phyloP scores from a whole-genome alignment of 2,797 vertebrate genomes.

The Sylvilagus floridanus region DNA sequence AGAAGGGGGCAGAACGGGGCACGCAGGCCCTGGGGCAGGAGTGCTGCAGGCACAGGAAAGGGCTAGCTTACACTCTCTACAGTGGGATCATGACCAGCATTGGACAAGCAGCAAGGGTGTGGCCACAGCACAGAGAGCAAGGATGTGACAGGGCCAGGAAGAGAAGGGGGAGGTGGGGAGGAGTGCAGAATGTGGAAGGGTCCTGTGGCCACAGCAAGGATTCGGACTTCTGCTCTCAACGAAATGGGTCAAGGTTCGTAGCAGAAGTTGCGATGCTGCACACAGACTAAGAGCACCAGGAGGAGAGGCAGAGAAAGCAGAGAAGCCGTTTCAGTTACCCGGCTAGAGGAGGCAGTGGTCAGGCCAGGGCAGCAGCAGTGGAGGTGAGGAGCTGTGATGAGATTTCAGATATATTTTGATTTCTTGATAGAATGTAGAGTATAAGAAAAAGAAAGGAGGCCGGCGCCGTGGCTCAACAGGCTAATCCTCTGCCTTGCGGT shows the following conservation, averaged over 20 bases:
- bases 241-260: background rate
- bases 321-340: background rate
- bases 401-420: background rate
- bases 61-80: background rate
- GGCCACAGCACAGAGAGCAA: background rate
- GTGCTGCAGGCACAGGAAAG: background rate
- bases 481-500: too few species aligned
- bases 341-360: background rate
- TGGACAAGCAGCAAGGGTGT: background rate
- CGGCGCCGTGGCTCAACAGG: too few species aligned
- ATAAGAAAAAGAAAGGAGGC: background rate
- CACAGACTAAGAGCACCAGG: background rate
- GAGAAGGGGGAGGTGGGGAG: background rate
- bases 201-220: background rate
- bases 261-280: background rate
- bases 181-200: background rate
- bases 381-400: background rate
- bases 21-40: background rate
- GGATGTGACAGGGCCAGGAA: too few species aligned
- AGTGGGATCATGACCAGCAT: background rate
- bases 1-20: background rate
- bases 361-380: too few species aligned
- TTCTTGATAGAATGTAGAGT: background rate
- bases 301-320: background rate
- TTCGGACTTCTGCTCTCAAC: background rate